Conservation (phyloP, 2,888 invertebrate genomes). For the Diplolepis rosae region DNA sequence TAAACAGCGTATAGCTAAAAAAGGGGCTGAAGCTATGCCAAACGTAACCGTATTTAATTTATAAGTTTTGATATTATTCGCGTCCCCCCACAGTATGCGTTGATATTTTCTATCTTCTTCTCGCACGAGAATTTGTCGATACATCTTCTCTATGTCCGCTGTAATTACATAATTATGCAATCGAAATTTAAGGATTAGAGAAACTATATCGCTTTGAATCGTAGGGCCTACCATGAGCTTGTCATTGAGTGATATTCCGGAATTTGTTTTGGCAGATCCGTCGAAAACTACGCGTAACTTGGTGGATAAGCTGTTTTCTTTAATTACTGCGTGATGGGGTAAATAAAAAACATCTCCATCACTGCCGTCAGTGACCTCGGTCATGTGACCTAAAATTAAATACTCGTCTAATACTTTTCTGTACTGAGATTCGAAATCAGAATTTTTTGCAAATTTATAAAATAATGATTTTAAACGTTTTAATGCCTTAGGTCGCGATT, state of each 20-base stretch:
- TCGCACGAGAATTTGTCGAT: not conserved
- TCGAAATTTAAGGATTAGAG: not conserved
- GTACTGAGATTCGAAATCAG: slow-evolving; percentile 31
- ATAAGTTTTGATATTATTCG: slow-evolving; percentile 18
- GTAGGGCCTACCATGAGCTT: slow-evolving; percentile 39
- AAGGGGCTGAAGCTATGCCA: slow-evolving; percentile 39
- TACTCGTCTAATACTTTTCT: slow-evolving; percentile 33
- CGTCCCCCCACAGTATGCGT: not conserved
- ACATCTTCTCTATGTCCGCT: slow-evolving; percentile 18
- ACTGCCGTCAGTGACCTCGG: not conserved
- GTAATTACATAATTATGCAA: slow-evolving; percentile 17
- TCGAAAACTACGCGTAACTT: slow-evolving; percentile 46
- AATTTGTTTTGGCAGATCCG: slow-evolving; percentile 38
- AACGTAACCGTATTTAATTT: slow-evolving; percentile 42
- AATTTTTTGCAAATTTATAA: slow-evolving; percentile 31
- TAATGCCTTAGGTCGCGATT: slow-evolving; percentile 33
- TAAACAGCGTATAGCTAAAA: slow-evolving; percentile 37
- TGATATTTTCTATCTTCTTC: slow-evolving; percentile 4
- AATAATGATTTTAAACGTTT: slow-evolving; percentile 31
- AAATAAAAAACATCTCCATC: slow-evolving; percentile 33
- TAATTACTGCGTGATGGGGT: slow-evolving; percentile 44
- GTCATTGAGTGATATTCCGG: slow-evolving; percentile 41
- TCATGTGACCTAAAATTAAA: slow-evolving; percentile 32
- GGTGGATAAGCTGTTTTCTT: slow-evolving; percentile 36
- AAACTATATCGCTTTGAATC: slow-evolving; percentile 35